These are phyloP conservation scores for Panthera uncia DNA, from an alignment of 2,113 vertebrate species.

Conservation along the genomic window DNA sequence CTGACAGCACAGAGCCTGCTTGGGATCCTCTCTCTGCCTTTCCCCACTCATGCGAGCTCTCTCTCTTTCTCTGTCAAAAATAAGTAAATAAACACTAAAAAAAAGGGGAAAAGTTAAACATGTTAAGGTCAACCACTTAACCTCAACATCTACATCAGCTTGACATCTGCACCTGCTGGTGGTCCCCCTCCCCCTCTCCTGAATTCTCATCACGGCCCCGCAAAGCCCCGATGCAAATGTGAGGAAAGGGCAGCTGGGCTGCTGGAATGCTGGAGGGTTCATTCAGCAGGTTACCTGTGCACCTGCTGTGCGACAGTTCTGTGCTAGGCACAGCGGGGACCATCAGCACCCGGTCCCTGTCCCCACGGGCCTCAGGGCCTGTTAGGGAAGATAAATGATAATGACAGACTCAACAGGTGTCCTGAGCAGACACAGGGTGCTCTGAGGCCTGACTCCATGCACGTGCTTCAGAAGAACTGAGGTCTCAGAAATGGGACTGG, in stretches of 20 bases:
- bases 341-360: neutral
- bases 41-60: too few species aligned
- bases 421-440: neutral
- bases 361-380: neutral
- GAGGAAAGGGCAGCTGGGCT: neutral
- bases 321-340: neutral
- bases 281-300: too few species aligned
- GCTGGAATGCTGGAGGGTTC: neutral
- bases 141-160: neutral
- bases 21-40: too few species aligned
- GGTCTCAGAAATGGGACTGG: neutral
- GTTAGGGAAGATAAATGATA: neutral
- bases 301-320: neutral
- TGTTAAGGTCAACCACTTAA: neutral
- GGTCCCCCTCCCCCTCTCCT: neutral
- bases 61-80: too few species aligned
- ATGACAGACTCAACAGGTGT: accelerated
- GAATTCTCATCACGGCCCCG: neutral
- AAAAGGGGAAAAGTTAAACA: too few species aligned
- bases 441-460: neutral
- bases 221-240: accelerated
- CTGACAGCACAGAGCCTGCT: too few species aligned
- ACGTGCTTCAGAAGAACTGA: neutral
- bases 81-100: too few species aligned
- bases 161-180: neutral